Percentiles rank a stretch among this genome's conserved stretches.
Evolutionary conservation across 2,888 invertebrate species (phyloP).

Genomic region (Macrosiphum euphorbiae): DNA sequence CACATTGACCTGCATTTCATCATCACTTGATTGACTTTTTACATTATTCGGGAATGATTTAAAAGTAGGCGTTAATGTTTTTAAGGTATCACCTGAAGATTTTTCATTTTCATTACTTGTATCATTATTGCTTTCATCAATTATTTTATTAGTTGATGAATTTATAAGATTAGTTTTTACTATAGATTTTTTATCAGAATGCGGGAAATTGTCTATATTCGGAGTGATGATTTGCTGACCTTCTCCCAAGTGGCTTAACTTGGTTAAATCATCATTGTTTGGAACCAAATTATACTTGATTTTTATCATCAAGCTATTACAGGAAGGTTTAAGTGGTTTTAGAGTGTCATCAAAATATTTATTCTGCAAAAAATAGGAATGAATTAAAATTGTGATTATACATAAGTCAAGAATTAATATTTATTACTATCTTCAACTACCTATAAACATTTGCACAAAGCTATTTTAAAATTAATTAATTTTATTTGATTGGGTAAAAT

Average conservation of each 20-base stretch:
- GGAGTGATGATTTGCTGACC: background rate
- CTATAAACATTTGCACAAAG: background rate
- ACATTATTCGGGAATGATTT: background rate
- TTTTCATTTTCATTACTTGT: background rate
- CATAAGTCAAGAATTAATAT: background rate
- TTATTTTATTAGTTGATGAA: conserved; percentile 5
- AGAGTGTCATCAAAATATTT: no score
- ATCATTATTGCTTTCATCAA: background rate
- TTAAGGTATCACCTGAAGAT: background rate
- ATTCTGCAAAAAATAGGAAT: no score
- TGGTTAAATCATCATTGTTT: background rate
- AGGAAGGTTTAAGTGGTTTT: no score
- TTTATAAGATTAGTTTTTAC: background rate
- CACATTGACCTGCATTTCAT: background rate
- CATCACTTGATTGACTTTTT: background rate
- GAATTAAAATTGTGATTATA: no score
- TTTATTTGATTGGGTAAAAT: no score
- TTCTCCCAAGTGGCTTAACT: background rate
- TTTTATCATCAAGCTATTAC: conserved; percentile 53
- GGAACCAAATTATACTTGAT: conserved; percentile 52
- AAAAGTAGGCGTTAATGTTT: background rate
- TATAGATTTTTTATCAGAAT: background rate
- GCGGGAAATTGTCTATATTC: background rate
- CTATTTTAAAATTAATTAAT: background rate
- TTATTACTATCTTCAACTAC: background rate